Percentiles rank a stretch among this genome's conserved stretches.
Conservation (phyloP, 2,888 invertebrate genomes). For the Epicampocera succincta region DNA sequence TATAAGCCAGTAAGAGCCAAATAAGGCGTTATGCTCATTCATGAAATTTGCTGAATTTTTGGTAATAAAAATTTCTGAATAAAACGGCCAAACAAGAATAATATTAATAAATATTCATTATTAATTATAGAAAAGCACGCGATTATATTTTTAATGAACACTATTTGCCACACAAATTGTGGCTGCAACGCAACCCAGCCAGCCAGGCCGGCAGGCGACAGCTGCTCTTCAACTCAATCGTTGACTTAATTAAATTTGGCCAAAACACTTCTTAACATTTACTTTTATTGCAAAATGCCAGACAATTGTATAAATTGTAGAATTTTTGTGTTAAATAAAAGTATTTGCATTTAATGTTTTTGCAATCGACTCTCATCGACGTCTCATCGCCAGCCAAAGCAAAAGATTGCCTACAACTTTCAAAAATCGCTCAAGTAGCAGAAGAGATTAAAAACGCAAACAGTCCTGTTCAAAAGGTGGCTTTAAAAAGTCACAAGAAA, state of each 20-base stretch:
- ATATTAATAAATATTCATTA: conserved; percentile 64
- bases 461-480: too few relatives aligned
- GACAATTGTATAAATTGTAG: conserved; percentile 20
- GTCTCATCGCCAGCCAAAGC: too few relatives aligned
- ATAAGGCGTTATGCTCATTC: conserved; percentile 55
- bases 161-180: conserved; percentile 49
- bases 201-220: background rate
- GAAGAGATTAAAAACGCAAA: too few relatives aligned
- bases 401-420: too few relatives aligned
- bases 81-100: conserved; percentile 7
- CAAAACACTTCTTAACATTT: conserved; percentile 5
- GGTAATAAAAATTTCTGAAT: conserved; percentile 55
- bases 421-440: too few relatives aligned
- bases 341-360: too few relatives aligned
- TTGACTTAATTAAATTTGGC: conserved; percentile 47
- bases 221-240: conserved; percentile 54
- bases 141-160: conserved; percentile 48
- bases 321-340: conserved; percentile 8
- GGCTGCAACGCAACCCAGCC: conserved; percentile 26
- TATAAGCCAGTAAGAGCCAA: conserved; percentile 12
- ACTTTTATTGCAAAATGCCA: background rate
- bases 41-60: conserved; percentile 58
- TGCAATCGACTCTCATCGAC: too few relatives aligned
- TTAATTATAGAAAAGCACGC: conserved; percentile 65
- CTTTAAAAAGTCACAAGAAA: too few relatives aligned